phyloP scores from a whole-genome alignment of 2,888 invertebrate genomes.

The Rotaria macrura region DNA sequence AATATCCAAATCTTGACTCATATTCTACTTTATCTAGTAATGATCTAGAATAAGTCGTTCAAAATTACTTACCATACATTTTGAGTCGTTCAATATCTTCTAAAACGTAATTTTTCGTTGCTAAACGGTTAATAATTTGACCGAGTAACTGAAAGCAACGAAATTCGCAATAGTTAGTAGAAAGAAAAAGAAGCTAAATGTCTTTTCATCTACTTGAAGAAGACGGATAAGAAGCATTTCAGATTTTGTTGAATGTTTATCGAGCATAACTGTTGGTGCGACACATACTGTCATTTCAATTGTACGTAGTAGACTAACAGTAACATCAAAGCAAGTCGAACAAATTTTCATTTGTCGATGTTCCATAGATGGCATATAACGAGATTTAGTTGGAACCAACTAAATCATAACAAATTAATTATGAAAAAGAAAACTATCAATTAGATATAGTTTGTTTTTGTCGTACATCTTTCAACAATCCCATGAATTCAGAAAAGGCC shows the following conservation, averaged over 20 bases:
- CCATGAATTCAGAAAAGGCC: slow-evolving; percentile 76
- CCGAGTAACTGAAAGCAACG: slow-evolving; percentile 58
- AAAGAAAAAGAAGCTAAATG: neutral
- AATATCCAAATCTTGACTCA: no score
- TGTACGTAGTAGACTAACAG: slow-evolving; percentile 65
- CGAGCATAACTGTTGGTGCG: slow-evolving; percentile 59
- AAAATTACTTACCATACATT: slow-evolving; percentile 48
- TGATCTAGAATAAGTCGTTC: no score
- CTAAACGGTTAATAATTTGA: slow-evolving; percentile 67
- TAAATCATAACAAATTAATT: neutral
- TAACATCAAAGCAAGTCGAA: slow-evolving; percentile 71
- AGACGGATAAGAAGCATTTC: slow-evolving; percentile 64
- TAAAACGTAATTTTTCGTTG: slow-evolving; percentile 62
- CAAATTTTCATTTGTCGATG: slow-evolving; percentile 68
- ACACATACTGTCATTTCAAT: slow-evolving; percentile 67
- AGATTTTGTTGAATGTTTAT: slow-evolving; percentile 59
- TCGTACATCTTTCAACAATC: slow-evolving; percentile 66
- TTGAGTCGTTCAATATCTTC: slow-evolving; percentile 59
- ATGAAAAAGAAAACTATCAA: neutral
- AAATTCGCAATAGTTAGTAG: neutral
- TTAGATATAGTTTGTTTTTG: slow-evolving; percentile 36
- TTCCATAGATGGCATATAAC: slow-evolving; percentile 52
- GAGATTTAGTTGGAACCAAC: neutral
- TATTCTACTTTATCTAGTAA: no score
- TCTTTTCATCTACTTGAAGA: slow-evolving; percentile 58